A percentile compares a stretch with the other conserved stretches of the same genome.
These are phyloP conservation scores for Rutilus rutilus DNA, from an alignment of 2,113 vertebrate species.

Conservation along the genomic window DNA sequence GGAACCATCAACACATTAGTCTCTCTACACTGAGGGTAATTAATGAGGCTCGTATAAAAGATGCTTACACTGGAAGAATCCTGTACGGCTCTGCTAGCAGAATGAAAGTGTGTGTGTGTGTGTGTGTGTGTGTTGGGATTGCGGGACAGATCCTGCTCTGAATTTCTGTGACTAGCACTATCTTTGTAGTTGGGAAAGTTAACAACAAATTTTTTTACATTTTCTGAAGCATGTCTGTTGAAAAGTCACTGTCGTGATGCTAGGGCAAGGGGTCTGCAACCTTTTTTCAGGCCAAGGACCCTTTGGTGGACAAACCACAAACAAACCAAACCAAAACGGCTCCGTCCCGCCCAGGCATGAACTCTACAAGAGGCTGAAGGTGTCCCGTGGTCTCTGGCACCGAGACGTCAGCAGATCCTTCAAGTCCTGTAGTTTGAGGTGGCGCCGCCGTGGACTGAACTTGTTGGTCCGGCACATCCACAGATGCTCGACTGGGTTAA, in stretches of 20 bases:
- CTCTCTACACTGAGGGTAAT: constrained; percentile 31
- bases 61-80: constrained; percentile 50
- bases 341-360: too few species aligned
- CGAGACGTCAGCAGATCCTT: too few species aligned
- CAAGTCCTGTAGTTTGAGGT: too few species aligned
- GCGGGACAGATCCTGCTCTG: neutral
- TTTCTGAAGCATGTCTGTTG: neutral
- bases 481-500: too few species aligned
- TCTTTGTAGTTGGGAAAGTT: neutral
- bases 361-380: too few species aligned
- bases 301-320: neutral
- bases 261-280: neutral
- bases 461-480: too few species aligned
- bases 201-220: neutral
- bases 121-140: constrained; percentile 1
- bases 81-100: neutral
- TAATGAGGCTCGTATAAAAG: constrained; percentile 47
- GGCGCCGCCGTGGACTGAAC: too few species aligned
- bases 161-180: neutral
- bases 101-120: constrained; percentile 22
- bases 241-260: neutral
- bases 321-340: too few species aligned
- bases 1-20: constrained; percentile 47
- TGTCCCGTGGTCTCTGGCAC: too few species aligned
- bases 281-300: neutral